Evolutionary conservation across 2,797 vertebrate species (phyloP).

Genomic region (Cryptoblepharus egeriae): DNA sequence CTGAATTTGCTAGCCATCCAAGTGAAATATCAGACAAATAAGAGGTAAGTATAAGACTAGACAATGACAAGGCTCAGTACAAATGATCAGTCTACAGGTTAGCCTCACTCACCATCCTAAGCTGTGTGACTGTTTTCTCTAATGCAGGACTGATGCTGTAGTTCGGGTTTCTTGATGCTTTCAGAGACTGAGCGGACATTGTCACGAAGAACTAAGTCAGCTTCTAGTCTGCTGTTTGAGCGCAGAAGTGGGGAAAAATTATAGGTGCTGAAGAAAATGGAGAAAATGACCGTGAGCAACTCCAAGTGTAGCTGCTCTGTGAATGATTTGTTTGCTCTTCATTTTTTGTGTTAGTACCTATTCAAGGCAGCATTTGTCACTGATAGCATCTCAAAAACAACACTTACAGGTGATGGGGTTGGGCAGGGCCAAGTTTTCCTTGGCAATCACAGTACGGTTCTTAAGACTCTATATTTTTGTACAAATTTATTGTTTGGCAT

Average conservation of each 20-base stretch:
- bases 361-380: slow-evolving; percentile 43
- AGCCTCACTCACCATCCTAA: neutral
- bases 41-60: neutral
- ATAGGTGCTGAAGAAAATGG: slow-evolving; percentile 8
- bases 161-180: neutral
- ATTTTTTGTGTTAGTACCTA: slow-evolving; percentile 44
- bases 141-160: neutral
- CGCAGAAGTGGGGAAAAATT: neutral
- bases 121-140: neutral
- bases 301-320: neutral
- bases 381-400: slow-evolving; percentile 26
- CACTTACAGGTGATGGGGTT: slow-evolving; percentile 8
- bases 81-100: slow-evolving; percentile 6
- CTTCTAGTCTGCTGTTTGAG: slow-evolving; percentile 7
- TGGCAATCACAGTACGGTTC: slow-evolving; percentile 14
- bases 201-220: neutral
- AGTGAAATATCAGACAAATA: neutral
- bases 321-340: slow-evolving; percentile 41
- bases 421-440: slow-evolving; percentile 19
- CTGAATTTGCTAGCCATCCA: neutral
- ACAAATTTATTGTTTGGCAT: slow-evolving; percentile 10
- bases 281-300: slow-evolving; percentile 21
- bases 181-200: neutral
- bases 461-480: neutral
- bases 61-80: neutral